Evolutionary conservation across 2,113 vertebrate species (phyloP), one percentile per base, ranked within the genome.

Genomic region (Bostrychus sinensis): DNA sequence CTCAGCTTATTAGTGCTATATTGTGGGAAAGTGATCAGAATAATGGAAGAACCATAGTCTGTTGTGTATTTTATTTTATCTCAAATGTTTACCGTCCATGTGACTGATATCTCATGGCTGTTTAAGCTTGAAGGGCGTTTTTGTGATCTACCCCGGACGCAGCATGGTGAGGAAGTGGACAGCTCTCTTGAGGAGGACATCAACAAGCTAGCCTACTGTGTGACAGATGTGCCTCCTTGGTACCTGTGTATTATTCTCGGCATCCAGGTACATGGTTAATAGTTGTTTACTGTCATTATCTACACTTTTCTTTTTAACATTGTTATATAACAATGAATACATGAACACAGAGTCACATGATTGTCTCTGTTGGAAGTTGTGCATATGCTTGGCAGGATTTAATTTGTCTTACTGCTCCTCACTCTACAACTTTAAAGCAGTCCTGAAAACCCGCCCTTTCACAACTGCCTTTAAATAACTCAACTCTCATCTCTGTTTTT

Each of bases 231-330:
- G 2, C 96, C 96, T 2, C 95, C 96, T 0, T 98, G 95, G 96
- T 93, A 98, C 77, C 90, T 99, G 48, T 98, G 96, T 84, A 91
- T 98, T 84, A 82, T 99, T 62, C 71, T 98, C 55, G 97, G 96
- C 38, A 92, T 95, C 83, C 97, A 98, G 95, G 95, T 90, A 66
- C 9, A 71, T 67, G 55, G 56, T 34, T n/a, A 32, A 26, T 14
- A 1, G 2, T 22, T 1, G 14, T 51, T 16, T 22, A 13, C 5
- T 14, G 9, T 30, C n/a, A 28, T 37, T 30, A 28, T 8, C 7
- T 51, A 4, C 2, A 10, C 7, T 22, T 5, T 28, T 12, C 3
- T 51, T 23, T 67, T 46, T 2, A 1, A 25, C 45, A 13, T 23
- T 42, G 43, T 76, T 56, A 48, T 11, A 2, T 60, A 48, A 62